These are phyloP conservation scores for Varanus salvator DNA, from an alignment of 2,113 vertebrate species.

Conservation along the genomic window DNA sequence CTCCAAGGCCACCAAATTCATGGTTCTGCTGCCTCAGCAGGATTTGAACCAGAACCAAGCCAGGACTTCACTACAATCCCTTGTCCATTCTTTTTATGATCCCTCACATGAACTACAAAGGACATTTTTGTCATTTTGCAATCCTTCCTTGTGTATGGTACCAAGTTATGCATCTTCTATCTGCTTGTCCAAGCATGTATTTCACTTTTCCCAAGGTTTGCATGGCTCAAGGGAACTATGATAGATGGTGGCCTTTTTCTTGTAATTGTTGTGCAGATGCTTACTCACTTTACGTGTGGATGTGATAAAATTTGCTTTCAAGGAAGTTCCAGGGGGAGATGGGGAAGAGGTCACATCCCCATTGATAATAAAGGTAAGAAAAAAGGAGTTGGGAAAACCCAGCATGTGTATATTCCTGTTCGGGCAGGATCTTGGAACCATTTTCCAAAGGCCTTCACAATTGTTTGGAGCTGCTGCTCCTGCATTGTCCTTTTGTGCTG, in stretches of 20 bases:
- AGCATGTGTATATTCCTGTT: accelerated
- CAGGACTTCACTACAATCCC: neutral
- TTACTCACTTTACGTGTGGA: conserved; percentile 16
- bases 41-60: accelerated
- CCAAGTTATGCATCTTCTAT: conserved; percentile 14
- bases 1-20: neutral
- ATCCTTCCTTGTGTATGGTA: conserved; percentile 9
- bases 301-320: conserved; percentile 13
- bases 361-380: neutral
- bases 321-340: neutral
- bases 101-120: neutral
- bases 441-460: conserved; percentile 3
- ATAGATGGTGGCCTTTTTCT: conserved; percentile 38
- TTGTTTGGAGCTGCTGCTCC: neutral
- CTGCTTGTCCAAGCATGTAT: neutral
- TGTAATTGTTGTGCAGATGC: conserved; percentile 3
- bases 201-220: conserved; percentile 44
- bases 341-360: neutral
- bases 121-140: neutral
- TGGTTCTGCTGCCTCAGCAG: neutral
- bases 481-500: neutral
- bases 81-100: neutral
- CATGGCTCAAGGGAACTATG: neutral
- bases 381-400: neutral
- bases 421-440: neutral